A percentile compares a stretch with the other conserved stretches of the same genome.
Evolutionary conservation across 2,888 invertebrate genomes (phyloP).

Genomic region (Resseliella maxima): DNA sequence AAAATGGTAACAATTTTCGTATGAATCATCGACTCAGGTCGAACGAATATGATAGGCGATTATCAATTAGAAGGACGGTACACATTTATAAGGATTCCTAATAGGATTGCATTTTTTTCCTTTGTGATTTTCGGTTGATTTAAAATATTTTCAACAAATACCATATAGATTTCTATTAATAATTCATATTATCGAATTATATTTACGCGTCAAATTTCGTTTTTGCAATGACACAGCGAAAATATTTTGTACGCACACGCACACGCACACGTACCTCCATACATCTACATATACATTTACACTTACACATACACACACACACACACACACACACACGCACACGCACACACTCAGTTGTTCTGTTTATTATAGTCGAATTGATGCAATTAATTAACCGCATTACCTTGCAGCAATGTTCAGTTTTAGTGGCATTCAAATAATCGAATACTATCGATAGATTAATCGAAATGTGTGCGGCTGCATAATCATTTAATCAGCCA

Average conservation of each 20-base stretch:
- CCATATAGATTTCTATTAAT: neutral
- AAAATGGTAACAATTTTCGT: neutral
- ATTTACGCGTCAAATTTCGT: neutral
- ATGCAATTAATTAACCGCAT: slow-evolving; percentile 3
- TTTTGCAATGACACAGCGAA: neutral
- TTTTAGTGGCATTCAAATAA: neutral
- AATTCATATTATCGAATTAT: neutral
- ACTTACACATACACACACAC: no score
- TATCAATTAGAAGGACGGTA: neutral
- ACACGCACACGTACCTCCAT: no score
- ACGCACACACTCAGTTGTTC: no score
- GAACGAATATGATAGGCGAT: neutral
- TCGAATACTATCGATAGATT: neutral
- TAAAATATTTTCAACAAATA: neutral
- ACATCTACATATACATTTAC: no score
- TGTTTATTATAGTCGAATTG: no score
- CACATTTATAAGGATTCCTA: neutral
- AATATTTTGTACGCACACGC: no score
- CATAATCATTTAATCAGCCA: neutral
- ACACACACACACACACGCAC: no score
- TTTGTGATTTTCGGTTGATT: neutral
- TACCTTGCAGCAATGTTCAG: neutral
- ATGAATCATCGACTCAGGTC: neutral
- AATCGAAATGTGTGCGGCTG: neutral
- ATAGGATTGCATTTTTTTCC: neutral